Evolutionary conservation across 2,797 vertebrate genomes (phyloP).

Genomic region (Phalanger gymnotis): DNA sequence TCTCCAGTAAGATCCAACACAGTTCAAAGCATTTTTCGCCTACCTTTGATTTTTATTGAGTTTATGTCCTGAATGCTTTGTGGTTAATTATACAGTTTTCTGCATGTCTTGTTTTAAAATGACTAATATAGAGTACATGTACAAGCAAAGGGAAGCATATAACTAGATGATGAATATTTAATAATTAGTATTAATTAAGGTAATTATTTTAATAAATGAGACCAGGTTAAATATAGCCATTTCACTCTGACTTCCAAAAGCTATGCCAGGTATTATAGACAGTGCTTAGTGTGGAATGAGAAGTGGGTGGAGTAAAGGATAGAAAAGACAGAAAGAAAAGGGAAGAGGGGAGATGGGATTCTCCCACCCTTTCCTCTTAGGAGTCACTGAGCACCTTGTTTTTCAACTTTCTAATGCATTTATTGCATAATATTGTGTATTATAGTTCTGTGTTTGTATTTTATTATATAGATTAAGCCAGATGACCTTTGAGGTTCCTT

Average conservation of each 20-base stretch:
- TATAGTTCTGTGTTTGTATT: background rate
- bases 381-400: background rate
- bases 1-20: conserved; percentile 76
- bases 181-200: conserved; percentile 85
- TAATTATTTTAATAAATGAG: conserved; percentile 87
- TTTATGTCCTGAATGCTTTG: conserved; percentile 82
- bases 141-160: conserved; percentile 83
- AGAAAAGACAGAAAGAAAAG: conserved; percentile 18
- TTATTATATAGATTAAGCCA: background rate
- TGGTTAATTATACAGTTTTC: conserved; percentile 86
- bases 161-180: conserved; percentile 80
- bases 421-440: background rate
- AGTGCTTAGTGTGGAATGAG: conserved; percentile 49
- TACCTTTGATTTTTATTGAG: conserved; percentile 87
- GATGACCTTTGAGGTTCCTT: background rate
- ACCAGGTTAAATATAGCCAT: conserved; percentile 80
- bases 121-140: conserved; percentile 82
- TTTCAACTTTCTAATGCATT: background rate
- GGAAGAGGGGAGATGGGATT: conserved; percentile 17
- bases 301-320: conserved; percentile 33
- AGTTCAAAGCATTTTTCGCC: conserved; percentile 85
- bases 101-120: conserved; percentile 83
- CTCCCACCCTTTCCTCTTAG: background rate
- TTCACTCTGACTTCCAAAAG: conserved; percentile 69
- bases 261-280: conserved; percentile 67